Evolutionary conservation across 2,113 vertebrate genomes (phyloP), one percentile per base, ranked within the genome.

Genomic region (Lathamus discolor): DNA sequence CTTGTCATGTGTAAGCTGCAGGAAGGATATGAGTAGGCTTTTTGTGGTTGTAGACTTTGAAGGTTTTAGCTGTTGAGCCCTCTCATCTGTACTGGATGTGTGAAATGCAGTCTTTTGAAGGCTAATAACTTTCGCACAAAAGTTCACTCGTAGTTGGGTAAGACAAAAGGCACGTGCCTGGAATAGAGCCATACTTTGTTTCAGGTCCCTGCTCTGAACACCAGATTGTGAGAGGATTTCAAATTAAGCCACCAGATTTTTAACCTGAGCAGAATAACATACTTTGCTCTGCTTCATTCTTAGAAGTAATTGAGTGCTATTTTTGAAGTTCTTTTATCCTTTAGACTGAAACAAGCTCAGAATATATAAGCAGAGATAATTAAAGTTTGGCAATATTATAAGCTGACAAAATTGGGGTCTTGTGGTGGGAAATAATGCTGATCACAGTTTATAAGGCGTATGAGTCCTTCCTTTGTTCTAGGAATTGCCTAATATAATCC

Each of bases 1-100:
- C 33, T 68, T 49, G 29, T 64, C 1, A 1, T 2, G 0, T 0
- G 1, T 43, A 28, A 86, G 33, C 29, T 73, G 66, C 0, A 1
- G 48, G 28, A 68, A 63, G 15, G 22, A 8, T 25, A 16, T 4
- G 22, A 52, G 12, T 6, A 28, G 43, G 54, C 48, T 51, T 78
- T 41, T 17, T 28, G 55, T 66, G 31, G n/a, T 59, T 57, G 64
- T 48, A 67, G 7, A 3, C 55, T 82, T 75, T 18, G 22, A 61
- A 81, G 59, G 33, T 44, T 84, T 86, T 59, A 82, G 31, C 55
- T 57, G 64, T 43, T 81, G 68, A 91, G 41, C 23, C n/a, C 55
- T 89, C 77, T 90, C 54, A 49, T 77, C 52, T 75, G 28, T 72
- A 2, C 54, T 35, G 59, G 74, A 46, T 82, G 51, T 75, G 74